Evolutionary conservation across 2,797 vertebrate species (phyloP), one percentile per base, ranked within the genome.

Genomic region (Oreochromis grahami): DNA sequence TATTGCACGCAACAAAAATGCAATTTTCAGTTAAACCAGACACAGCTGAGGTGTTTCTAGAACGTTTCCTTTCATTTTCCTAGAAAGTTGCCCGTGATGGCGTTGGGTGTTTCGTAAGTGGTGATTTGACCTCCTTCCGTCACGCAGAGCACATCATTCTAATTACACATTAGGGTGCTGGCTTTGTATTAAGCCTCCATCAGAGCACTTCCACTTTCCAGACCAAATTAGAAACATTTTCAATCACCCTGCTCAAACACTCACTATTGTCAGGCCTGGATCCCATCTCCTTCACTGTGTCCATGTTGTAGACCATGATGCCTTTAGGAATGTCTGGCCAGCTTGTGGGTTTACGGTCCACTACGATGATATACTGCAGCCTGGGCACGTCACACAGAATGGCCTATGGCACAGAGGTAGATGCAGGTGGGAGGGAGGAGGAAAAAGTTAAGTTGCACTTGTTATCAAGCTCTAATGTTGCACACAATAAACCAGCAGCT

Each of bases 241-340:
- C 87, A 92, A 94, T 93, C 80, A 79, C 14, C 7, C 17, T 55
- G 78, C 65, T 70, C 45, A 41, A 76, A 86, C 34, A 94, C 97
- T 84, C 95, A 99, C 99, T 91, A 8, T 87, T 84, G 26, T 95
- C 94, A 26, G 96, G 93, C 92, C 96, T 97, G 83, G 96, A 96
- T 21, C 98, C 99, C 92, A 99, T 95, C 6, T 98, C 97, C 94
- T 98, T 97, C 87, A 99, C 98, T 1, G 97, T 92, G 9, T 96
- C 94, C 98, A 99, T 99, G 4, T 90, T 99, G 91, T 98, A 97
- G 70, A 99, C 95, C 56, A 94, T 96, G 93, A 99, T 96, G 11
- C 98, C 97, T 91, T 97, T 97, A 83, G 98, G 98, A 56, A 97
- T 95, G 83, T 97, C 97, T 1, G 97, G 89, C 97, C 97, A 98